A percentile compares a stretch with the other conserved stretches of the same genome.
Evolutionary conservation across 1,140 invertebrate species (phyloP).

Genomic region (Choristoneura fumiferana): DNA sequence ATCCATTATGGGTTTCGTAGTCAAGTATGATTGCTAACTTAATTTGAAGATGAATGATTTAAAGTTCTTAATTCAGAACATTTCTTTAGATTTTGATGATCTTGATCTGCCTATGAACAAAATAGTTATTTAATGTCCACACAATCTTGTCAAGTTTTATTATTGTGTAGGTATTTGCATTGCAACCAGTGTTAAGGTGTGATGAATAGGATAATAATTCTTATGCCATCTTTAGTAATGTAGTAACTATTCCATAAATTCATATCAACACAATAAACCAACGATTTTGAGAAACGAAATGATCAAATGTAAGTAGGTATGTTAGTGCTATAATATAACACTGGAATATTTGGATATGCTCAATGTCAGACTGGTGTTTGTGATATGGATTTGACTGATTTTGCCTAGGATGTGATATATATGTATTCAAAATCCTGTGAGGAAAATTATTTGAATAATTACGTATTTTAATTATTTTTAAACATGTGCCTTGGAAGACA

Average conservation of each 20-base stretch:
- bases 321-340: not conserved
- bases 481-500: conserved; percentile 48
- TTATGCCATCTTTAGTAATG: conserved; percentile 13
- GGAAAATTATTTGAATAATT: conserved; percentile 34
- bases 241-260: conserved; percentile 8
- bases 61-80: not conserved
- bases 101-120: conserved; percentile 13
- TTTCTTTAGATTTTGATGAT: not conserved
- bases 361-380: conserved; percentile 28
- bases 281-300: not conserved
- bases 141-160: conserved; percentile 2
- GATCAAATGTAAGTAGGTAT: not conserved
- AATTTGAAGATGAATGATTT: not conserved
- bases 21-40: not conserved
- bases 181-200: not conserved
- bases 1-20: too few relatives aligned
- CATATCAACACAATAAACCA: conserved; percentile 11
- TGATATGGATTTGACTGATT: conserved; percentile 55
- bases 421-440: conserved; percentile 40
- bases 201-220: not conserved
- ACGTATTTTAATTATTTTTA: conserved; percentile 24
- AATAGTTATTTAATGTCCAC: conserved; percentile 9
- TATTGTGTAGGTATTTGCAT: not conserved
- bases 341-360: not conserved
- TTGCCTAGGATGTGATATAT: conserved; percentile 37